These are phyloP conservation scores for Speoplatyrhinus poulsoni DNA, from an alignment of 2,113 vertebrate species.

Conservation along the genomic window DNA sequence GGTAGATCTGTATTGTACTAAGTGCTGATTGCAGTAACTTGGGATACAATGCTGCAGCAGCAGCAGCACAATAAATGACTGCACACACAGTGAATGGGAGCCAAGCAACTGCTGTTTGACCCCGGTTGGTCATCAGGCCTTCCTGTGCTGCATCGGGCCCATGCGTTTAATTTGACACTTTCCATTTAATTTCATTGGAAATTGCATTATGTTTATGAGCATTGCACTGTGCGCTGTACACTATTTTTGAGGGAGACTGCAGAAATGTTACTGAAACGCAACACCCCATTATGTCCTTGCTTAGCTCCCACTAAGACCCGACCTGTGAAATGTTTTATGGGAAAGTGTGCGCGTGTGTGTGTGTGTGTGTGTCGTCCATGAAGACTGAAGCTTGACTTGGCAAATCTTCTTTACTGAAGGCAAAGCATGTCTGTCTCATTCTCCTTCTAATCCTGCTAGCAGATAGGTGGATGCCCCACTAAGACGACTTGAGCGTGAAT, in stretches of 20 bases:
- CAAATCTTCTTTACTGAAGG: constrained; percentile 83
- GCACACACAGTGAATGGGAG: constrained; percentile 35
- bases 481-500: background rate
- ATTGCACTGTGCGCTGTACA: no score
- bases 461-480: constrained; percentile 3
- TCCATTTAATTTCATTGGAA: background rate
- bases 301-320: background rate
- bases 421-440: constrained; percentile 69
- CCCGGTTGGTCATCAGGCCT: constrained; percentile 10
- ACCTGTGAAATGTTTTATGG: constrained; percentile 52
- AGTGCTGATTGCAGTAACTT: constrained; percentile 66
- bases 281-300: constrained; percentile 12
- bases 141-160: background rate
- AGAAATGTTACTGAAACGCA: constrained; percentile 5
- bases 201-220: no score
- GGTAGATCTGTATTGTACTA: constrained; percentile 70
- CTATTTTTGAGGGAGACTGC: background rate
- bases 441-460: no score
- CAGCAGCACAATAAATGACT: constrained; percentile 51
- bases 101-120: constrained; percentile 28
- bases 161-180: background rate
- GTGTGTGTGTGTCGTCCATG: constrained; percentile 70
- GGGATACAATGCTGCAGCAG: constrained; percentile 56
- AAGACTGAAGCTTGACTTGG: constrained; percentile 82
- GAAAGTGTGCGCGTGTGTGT: constrained; percentile 69